phyloP scores from a whole-genome alignment of 2,113 vertebrate genomes.

The Siphamia tubifer region DNA sequence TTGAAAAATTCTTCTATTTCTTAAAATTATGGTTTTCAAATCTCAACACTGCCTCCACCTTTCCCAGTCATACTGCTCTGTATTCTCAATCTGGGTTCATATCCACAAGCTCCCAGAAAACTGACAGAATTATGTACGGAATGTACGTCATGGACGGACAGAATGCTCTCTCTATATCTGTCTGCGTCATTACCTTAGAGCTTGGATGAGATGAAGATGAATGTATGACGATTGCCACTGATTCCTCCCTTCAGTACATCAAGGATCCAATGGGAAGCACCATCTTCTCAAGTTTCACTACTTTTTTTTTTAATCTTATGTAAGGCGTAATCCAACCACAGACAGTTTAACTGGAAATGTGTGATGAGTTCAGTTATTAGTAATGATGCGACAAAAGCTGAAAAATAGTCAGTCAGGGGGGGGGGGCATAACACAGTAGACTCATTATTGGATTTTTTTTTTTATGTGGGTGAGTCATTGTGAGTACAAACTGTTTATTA shows the following conservation, averaged over 20 bases:
- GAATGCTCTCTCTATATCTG: no score
- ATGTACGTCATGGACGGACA: no score
- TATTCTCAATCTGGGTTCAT: no score
- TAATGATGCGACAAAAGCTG: not conserved
- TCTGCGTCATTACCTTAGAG: no score
- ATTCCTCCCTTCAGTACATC: not conserved
- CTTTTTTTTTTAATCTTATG: not conserved
- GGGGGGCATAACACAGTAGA: not conserved
- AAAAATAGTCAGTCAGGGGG: not conserved
- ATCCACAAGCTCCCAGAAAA: no score
- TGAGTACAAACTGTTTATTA: not conserved
- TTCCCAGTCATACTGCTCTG: no score
- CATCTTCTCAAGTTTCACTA: not conserved
- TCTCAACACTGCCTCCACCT: no score
- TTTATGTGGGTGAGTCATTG: not conserved
- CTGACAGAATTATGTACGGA: no score
- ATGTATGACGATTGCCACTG: not conserved
- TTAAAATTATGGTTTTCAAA: no score
- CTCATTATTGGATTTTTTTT: not conserved
- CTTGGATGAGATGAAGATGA: no score
- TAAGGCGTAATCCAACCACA: not conserved
- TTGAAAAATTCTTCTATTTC: no score
- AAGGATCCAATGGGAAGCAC: not conserved
- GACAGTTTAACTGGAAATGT: slow-evolving; percentile 15
- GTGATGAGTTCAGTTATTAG: slow-evolving; percentile 11